These are phyloP conservation scores for Siderastrea radians DNA, from an alignment of 92 coral and sea anemone genomes.

Conservation along the genomic window DNA sequence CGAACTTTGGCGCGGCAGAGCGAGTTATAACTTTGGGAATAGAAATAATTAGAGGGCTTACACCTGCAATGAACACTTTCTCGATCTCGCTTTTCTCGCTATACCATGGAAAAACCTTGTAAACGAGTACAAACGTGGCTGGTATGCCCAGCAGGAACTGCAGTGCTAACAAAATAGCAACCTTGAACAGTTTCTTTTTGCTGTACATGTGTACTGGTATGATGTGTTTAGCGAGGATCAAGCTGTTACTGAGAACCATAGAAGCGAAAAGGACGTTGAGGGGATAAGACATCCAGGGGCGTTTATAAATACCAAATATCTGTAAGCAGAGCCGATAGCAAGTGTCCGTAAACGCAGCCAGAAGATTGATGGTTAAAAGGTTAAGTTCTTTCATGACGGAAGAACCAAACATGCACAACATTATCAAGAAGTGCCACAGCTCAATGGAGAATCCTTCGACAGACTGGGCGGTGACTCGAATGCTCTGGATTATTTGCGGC, in stretches of 20 bases:
- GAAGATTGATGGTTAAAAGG: constrained; percentile 46
- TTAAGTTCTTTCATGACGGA: constrained; percentile 59
- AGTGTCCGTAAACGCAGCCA: constrained; percentile 70
- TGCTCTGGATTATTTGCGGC: constrained; percentile 38
- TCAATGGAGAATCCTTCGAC: constrained; percentile 55
- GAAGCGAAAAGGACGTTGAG: constrained; percentile 51
- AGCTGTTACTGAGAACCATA: constrained; percentile 38
- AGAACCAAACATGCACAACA: constrained; percentile 52
- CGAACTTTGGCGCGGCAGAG: constrained; percentile 54
- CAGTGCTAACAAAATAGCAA: constrained; percentile 39
- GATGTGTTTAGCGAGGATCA: constrained; percentile 34
- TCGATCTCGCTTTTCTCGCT: constrained; percentile 25
- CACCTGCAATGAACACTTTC: constrained; percentile 31
- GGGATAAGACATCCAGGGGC: constrained; percentile 58
- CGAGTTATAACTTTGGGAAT: constrained; percentile 67
- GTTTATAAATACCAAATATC: constrained; percentile 57
- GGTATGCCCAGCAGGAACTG: constrained; percentile 72
- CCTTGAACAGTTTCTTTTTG: constrained; percentile 17
- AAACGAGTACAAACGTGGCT: constrained; percentile 38
- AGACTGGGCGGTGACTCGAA: constrained; percentile 44
- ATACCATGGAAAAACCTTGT: constrained; percentile 38
- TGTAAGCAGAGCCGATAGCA: constrained; percentile 57
- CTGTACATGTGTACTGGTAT: background rate
- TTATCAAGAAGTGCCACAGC: constrained; percentile 48
- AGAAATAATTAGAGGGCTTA: constrained; percentile 49